Evolutionary conservation across 1,140 invertebrate species (phyloP), one percentile per base, ranked within the genome.

Genomic region (Drosophila nigrodunni): DNA sequence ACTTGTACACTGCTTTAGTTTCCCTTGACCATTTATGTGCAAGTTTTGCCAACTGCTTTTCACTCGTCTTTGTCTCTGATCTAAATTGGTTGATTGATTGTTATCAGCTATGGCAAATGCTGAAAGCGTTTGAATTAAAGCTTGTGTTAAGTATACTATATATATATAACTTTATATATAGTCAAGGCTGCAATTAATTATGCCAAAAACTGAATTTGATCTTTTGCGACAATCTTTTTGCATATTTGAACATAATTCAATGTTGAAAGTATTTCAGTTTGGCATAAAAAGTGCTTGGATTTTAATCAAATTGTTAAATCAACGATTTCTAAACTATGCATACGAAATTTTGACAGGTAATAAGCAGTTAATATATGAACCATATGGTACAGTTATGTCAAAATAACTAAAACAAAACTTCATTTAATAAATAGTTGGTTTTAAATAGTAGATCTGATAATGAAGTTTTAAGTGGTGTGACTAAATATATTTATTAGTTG

Each of bases 151-250:
- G 21, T 11, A 15, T 30, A 30, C 6, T 11, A 15, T 30, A 30
- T 30, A 30, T 21, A 21, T 2, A 21, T 21, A 21, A 21, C 18
- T 21, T 2, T 21, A 21, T 21, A 21, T 30, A 49, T 7, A 9
- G 25, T 8, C 25, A 60, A 61, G 44, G 44, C 58, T 15, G 30
- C 13, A 61, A 52, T 52, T 62, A 62, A 62, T 52, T 8, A 37
- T 15, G 30, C 46, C 13, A 35, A 49, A 18, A 37, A n/a, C 11
- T 25, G 11, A 47, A 54, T 52, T 30, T 41, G 37, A 64, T 64
- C 37, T 52, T 34, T 43, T 30, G 60, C 60, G 47, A 64, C 60
- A 62, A 50, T 62, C 34, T 46, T 7, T 10, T 39, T 11, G 15
- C 15, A 55, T 18, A 1, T 62, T 62, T 41, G 37, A 62, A 49